Conservation (phyloP, 53 echinoderm and acorn worm genomes). For the Paracentrotus lividus region DNA sequence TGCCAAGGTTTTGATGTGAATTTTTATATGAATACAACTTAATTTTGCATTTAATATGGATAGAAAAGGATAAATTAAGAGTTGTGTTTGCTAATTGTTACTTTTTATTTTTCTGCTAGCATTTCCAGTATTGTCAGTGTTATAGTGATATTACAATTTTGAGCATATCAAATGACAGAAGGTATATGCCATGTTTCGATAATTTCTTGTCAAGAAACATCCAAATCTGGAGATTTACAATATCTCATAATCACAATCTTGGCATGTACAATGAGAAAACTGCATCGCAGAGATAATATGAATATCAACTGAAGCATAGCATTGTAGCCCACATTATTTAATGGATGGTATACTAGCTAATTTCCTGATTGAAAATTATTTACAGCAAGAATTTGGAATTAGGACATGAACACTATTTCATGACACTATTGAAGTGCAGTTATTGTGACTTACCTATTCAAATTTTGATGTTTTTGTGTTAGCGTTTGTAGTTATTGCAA, state of each 20-base stretch:
- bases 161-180: background rate
- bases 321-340: no score
- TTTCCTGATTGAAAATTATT: background rate
- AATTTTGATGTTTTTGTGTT: background rate
- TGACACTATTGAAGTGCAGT: background rate
- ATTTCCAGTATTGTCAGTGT: background rate
- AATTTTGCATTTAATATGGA: background rate
- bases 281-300: no score
- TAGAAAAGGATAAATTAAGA: background rate
- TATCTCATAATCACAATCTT: no score
- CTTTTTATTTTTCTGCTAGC: background rate
- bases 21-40: background rate
- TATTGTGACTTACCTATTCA: background rate
- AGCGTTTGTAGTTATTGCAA: slow-evolving; percentile 34
- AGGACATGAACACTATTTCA: background rate
- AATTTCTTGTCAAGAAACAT: no score
- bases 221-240: no score
- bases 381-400: background rate
- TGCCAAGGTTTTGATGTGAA: background rate
- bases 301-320: no score
- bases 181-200: no score
- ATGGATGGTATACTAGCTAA: no score
- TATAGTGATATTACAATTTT: background rate
- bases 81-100: background rate
- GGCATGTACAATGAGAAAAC: no score